phyloP scores from a whole-genome alignment of 2,113 vertebrate species.

The Noturus placidus region DNA sequence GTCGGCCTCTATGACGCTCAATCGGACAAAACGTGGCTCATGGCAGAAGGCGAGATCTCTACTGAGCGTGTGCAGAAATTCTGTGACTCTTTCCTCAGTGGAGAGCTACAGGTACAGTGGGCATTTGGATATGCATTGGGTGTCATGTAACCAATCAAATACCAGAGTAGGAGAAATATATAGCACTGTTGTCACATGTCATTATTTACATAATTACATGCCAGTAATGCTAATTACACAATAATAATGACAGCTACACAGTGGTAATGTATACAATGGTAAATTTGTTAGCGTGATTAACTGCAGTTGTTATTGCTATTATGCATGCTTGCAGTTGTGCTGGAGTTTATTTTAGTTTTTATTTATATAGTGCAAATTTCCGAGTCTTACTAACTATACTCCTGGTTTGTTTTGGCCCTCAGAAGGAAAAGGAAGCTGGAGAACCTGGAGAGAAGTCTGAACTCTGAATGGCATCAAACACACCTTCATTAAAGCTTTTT shows the following conservation, averaged over 20 bases:
- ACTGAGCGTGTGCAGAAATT: constrained; percentile 74
- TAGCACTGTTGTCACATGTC: background rate
- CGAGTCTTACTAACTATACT: background rate
- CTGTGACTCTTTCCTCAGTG: constrained; percentile 77
- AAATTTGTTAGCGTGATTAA: background rate
- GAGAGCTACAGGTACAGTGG: constrained; percentile 71
- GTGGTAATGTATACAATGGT: background rate
- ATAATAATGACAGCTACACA: background rate
- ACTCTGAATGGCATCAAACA: constrained; percentile 55
- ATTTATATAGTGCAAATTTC: background rate
- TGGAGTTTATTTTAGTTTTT: background rate
- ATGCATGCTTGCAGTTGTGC: background rate
- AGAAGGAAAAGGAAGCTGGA: constrained; percentile 64
- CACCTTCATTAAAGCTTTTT: constrained; percentile 36
- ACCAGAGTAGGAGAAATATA: background rate
- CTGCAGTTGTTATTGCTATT: background rate
- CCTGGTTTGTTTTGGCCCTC: constrained; percentile 30
- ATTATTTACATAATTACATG: background rate
- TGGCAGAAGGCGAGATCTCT: constrained; percentile 73
- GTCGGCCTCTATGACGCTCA: constrained; percentile 77
- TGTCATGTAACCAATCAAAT: background rate
- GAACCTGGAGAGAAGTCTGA: constrained; percentile 66
- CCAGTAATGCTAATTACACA: background rate
- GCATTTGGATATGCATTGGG: background rate
- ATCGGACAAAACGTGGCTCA: constrained; percentile 78